phyloP scores from a whole-genome alignment of 2,888 invertebrate genomes.

The Drosophila phalerata region DNA sequence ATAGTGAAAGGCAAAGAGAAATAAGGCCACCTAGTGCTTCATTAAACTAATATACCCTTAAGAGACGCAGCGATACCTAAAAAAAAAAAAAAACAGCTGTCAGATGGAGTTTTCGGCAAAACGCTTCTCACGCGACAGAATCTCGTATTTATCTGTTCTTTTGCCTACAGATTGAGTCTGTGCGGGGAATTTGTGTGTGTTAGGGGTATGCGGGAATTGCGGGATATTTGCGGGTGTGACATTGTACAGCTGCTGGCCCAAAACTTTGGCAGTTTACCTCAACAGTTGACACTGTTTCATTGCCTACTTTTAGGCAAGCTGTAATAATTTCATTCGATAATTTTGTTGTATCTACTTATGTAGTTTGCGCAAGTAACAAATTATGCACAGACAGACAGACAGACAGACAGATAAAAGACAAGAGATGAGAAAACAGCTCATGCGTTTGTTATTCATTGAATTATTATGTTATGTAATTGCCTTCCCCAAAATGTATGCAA shows the following conservation, averaged over 20 bases:
- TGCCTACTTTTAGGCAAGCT: constrained; percentile 34
- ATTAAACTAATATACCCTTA: background rate
- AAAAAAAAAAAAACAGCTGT: constrained; percentile 12
- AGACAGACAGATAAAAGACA: background rate
- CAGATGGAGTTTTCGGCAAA: constrained; percentile 28
- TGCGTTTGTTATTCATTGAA: constrained; percentile 69
- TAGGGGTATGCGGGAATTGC: too few species aligned
- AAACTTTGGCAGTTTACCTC: constrained; percentile 16
- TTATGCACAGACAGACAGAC: constrained; percentile 28
- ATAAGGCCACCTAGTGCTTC: background rate
- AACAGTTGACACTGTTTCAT: constrained; percentile 12
- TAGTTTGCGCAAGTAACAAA: constrained; percentile 36
- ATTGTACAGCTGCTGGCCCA: constrained; percentile 34
- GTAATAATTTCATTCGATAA: constrained; percentile 44
- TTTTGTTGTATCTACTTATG: constrained; percentile 32
- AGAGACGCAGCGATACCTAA: background rate
- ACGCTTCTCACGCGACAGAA: constrained; percentile 26
- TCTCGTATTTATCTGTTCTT: constrained; percentile 12
- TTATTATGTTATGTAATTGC: constrained; percentile 70
- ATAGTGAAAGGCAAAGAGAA: too few species aligned
- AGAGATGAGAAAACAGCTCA: constrained; percentile 13
- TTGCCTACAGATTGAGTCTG: constrained; percentile 1
- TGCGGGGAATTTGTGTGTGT: background rate
- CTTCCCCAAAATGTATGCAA: constrained; percentile 46
- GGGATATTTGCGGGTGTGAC: constrained; percentile 12